Base-by-base conservation (phyloP, 2,113 vertebrate species). In the Bungarus multicinctus region DNA sequence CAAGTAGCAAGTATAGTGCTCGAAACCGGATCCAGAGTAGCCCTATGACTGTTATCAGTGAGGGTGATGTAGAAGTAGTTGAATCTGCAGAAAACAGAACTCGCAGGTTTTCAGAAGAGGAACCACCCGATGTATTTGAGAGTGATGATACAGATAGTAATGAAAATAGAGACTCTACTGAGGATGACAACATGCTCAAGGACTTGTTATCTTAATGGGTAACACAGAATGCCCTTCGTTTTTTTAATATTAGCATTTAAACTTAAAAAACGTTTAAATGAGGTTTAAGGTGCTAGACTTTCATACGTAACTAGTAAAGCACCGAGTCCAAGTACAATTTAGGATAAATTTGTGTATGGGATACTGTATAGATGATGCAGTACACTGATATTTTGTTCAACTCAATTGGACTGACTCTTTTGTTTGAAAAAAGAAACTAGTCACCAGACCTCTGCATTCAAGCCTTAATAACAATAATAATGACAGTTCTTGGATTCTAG, bases 1-100 rank as follows among this genome's bases (percentile, higher is more conserved):
- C 99, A 97, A 99, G 99, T 98, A 99, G 99, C 98, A 98, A 98
- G 94, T 99, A 99, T 96, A 99, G 98, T 30, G 94, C 98, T 27
- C 98, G 99, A 89, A 98, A 97, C 96, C 98, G 99, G 30, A 98
- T 99, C 97, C 98, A 98, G 95, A 99, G 99, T 98, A 99, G 99
- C 97, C 99, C 99, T 43, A 99, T 99, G 99, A 99, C 99, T 0
- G 99, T 99, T 89, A 99, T 99, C 96, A 98, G 99, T 0, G 99
- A 99, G 95, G 98, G 99, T 0, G 99, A 99, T 20, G 98, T 99
- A 16, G 99, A 99, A 88, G 94, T 96, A 89, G 85, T 95, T 0
- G 99, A 99, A 92, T 96, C 97, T 2, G 93, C 94, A 0, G 98
- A 98, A 30, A 95, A 92, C 91, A 96, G 98, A 64, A 93, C 85